Conservation (phyloP, 1,140 invertebrate species). For the Macrobrachium rosenbergii region DNA sequence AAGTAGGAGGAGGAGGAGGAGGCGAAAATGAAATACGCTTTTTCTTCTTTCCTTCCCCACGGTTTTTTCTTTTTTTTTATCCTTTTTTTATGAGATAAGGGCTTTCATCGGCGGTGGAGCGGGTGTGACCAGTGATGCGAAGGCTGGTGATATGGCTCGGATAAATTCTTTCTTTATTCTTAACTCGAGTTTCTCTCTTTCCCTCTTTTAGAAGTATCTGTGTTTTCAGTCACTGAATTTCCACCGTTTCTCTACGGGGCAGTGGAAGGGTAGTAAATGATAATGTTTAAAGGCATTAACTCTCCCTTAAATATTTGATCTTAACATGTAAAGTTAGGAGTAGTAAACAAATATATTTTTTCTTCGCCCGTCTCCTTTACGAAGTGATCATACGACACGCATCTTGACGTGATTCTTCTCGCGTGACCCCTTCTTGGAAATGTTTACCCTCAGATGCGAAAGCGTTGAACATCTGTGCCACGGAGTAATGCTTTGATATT, state of each 20-base stretch:
- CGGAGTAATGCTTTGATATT: no score
- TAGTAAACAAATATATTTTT: no score
- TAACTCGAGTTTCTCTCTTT: conserved; percentile 33
- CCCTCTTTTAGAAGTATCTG: background rate
- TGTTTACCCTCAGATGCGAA: no score
- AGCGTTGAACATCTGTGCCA: no score
- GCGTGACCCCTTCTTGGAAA: no score
- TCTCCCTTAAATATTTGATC: no score
- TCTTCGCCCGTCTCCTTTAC: no score
- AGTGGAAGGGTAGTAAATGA: no score
- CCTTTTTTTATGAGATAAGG: conserved; percentile 48
- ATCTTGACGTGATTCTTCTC: no score
- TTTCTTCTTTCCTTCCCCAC: conserved; percentile 24
- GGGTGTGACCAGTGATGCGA: conserved; percentile 58
- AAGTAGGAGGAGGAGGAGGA: background rate
- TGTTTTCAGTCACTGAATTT: background rate
- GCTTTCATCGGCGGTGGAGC: conserved; percentile 61
- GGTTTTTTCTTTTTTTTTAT: conserved; percentile 17
- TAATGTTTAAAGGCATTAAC: no score
- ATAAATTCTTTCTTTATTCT: conserved; percentile 63
- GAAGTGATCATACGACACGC: no score
- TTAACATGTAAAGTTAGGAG: no score
- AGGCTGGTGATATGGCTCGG: conserved; percentile 59
- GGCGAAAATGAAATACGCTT: conserved; percentile 55
- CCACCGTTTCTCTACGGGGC: background rate